Evolutionary conservation across 2,888 invertebrate species (phyloP), one percentile per base, ranked within the genome.

Genomic region (Cepaea hortensis): DNA sequence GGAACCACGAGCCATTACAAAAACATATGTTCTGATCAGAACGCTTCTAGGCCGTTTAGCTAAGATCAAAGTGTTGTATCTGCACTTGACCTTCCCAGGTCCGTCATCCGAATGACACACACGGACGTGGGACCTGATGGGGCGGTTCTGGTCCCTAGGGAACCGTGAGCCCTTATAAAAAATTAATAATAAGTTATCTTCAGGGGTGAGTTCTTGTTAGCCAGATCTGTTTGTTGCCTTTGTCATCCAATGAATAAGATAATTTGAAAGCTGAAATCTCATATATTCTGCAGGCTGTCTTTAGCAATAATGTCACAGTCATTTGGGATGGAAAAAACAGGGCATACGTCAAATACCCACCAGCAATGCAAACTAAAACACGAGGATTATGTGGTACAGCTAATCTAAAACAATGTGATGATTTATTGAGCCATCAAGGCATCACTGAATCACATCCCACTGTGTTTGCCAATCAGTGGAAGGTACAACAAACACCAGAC

Each of bases 391-490:
- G 93, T 85, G 93, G 93, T 23, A 92, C 92, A 13, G 93, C 90
- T 75, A 91, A 93, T 85, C 90, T 90, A 75, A 92, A 91, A 84
- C 91, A 91, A 85, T 90, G 90, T 84, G 91, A 92, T 88, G 93
- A 93, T 88, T 93, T 96, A 96, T 91, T 96, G 96, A 88, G 96
- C 96, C 88, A 89, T 88, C 89, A 91, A 90, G 88, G 91, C 6
- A 98, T 98, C 93, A 95, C 97, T 0, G 98, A 98, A 93, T 96
- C 96, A 89, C 96, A 97, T 0, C 96, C 96, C 0, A 95, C 96
- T 20, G 96, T 97, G 0, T 98, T 98, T 94, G 98, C 97, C 0
- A 97, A 97, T 94, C 97, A 97, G 93, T 98, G 98, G 98, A 97
- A 97, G 94, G 97, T 97, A 0, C 95, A 96, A 46, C 97, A 97